Conservation (phyloP, 2,797 vertebrate genomes). For the Cossypha dichroa region DNA sequence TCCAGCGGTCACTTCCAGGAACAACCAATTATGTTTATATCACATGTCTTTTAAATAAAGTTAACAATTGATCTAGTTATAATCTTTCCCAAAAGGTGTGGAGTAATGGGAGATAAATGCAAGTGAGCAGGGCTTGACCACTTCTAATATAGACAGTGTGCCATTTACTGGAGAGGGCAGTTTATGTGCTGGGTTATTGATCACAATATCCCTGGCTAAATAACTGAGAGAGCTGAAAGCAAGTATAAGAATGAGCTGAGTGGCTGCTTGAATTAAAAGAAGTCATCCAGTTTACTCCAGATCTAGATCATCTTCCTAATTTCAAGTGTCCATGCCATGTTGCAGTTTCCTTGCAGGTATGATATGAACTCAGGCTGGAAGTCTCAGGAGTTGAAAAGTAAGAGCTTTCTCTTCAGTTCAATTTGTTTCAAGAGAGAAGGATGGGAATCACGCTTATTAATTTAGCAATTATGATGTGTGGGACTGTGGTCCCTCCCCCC, state of each 20-base stretch:
- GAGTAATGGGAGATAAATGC: background rate
- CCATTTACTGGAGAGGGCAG: background rate
- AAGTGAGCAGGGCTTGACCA: background rate
- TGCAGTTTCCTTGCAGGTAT: background rate
- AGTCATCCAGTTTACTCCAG: background rate
- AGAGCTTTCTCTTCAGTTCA: background rate
- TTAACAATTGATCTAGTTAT: background rate
- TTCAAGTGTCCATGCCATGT: background rate
- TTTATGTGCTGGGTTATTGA: background rate
- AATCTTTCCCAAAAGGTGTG: background rate
- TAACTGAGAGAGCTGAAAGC: background rate
- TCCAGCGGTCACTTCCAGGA: background rate
- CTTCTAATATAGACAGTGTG: background rate
- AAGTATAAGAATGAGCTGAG: background rate
- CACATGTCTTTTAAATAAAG: background rate
- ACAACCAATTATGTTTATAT: background rate
- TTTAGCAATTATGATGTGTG: background rate
- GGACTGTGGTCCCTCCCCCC: background rate
- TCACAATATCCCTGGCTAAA: background rate
- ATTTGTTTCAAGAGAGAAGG: background rate
- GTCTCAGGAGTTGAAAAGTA: background rate
- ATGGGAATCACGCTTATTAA: background rate
- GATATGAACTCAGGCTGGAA: background rate
- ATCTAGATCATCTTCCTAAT: background rate
- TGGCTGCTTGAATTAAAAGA: background rate